Conservation (phyloP, 2,888 invertebrate genomes). For the Steromphala cineraria region DNA sequence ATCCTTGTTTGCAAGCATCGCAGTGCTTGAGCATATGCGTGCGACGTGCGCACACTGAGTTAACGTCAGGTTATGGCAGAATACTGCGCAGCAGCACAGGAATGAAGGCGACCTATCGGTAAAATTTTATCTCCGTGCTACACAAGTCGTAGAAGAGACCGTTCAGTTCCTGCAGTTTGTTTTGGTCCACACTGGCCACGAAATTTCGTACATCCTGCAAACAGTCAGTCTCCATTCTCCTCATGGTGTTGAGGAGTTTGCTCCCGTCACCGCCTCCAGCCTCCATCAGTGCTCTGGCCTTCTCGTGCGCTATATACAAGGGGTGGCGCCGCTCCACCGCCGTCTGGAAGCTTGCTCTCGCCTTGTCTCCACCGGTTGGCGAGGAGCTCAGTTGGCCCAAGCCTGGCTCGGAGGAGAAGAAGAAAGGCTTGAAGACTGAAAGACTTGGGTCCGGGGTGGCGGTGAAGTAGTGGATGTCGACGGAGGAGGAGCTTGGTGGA, state of each 20-base stretch:
- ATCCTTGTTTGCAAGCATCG: too few species aligned
- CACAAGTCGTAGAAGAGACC: conserved; percentile 75
- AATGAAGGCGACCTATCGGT: conserved; percentile 60
- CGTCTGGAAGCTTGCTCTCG: conserved; percentile 70
- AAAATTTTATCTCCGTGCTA: conserved; percentile 76
- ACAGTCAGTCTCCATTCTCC: conserved; percentile 74
- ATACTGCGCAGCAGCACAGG: too few species aligned
- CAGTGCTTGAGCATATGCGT: too few species aligned
- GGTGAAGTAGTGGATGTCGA: conserved; percentile 84
- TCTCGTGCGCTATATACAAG: conserved; percentile 81
- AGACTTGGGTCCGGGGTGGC: conserved; percentile 86
- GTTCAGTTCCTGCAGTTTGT: conserved; percentile 70
- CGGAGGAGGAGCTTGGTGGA: conserved; percentile 76
- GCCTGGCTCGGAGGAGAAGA: conserved; percentile 72
- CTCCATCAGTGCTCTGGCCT: conserved; percentile 70
- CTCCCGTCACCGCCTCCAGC: conserved; percentile 47
- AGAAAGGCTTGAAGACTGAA: conserved; percentile 88
- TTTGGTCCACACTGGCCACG: conserved; percentile 65
- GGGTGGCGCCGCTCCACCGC: conserved; percentile 78
- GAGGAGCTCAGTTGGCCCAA: conserved; percentile 78
- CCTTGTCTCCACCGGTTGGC: conserved; percentile 74
- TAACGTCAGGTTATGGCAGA: too few species aligned
- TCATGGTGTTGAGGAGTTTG: conserved; percentile 73
- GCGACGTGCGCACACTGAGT: too few species aligned
- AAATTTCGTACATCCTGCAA: conserved; percentile 73